Percentiles rank a stretch among this genome's conserved stretches.
These are phyloP conservation scores for Coracias cyanogaster DNA, from an alignment of 2,797 vertebrate genomes.

Conservation along the genomic window DNA sequence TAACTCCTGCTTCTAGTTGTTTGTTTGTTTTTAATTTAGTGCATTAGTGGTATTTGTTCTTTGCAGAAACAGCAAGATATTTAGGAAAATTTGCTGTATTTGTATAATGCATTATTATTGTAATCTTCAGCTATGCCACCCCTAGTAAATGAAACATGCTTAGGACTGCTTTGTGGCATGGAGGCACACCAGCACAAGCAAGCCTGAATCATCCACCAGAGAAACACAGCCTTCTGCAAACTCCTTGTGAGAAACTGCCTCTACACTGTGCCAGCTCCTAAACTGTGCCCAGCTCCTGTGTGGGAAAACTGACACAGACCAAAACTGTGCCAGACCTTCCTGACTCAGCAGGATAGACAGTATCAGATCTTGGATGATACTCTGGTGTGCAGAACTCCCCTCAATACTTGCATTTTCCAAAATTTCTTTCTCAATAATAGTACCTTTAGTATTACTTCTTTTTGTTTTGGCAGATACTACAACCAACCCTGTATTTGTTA, in stretches of 20 bases:
- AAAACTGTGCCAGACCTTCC: neutral
- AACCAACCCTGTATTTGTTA: neutral
- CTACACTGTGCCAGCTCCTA: accelerated
- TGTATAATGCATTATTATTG: neutral
- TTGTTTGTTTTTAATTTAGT: neutral
- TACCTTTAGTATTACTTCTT: neutral
- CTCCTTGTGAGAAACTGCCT: neutral
- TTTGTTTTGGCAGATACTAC: neutral
- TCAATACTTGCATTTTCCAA: neutral
- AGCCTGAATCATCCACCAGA: neutral
- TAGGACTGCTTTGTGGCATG: neutral
- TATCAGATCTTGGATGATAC: neutral
- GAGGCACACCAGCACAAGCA: neutral
- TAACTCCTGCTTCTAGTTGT: neutral
- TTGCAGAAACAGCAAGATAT: neutral
- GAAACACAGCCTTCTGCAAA: neutral
- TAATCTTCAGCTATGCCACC: neutral
- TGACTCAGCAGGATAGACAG: neutral
- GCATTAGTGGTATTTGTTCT: neutral
- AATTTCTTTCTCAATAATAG: neutral
- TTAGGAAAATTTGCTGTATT: neutral
- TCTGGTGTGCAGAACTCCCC: neutral
- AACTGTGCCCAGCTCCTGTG: neutral
- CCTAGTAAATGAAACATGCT: accelerated
- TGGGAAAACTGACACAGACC: accelerated